Evolutionary conservation across 2,797 vertebrate genomes (phyloP).

Genomic region (Microctenopoma stevenorrisi): DNA sequence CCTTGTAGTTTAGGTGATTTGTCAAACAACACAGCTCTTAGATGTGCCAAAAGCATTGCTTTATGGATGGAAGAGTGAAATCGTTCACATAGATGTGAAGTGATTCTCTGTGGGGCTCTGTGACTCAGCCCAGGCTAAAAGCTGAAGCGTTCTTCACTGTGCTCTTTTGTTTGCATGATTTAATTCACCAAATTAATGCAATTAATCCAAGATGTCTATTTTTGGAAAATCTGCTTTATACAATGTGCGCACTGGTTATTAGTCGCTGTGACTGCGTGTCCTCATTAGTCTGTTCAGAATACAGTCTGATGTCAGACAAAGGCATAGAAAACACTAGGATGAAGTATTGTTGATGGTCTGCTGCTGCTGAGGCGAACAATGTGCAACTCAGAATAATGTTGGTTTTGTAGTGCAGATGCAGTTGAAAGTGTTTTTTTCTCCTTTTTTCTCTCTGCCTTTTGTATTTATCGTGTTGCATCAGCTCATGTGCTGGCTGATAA

Average conservation of each 20-base stretch:
- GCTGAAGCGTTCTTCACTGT: constrained; percentile 47
- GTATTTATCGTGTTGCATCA: background rate
- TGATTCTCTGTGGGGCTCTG: constrained; percentile 40
- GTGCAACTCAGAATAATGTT: background rate
- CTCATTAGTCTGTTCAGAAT: constrained; percentile 55
- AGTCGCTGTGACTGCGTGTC: constrained; percentile 39
- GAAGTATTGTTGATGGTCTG: constrained; percentile 18
- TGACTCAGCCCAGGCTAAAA: constrained; percentile 64
- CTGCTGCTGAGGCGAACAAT: constrained; percentile 17
- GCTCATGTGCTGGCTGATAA: background rate
- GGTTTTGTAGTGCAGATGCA: background rate
- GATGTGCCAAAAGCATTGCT: constrained; percentile 79
- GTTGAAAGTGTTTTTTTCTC: background rate
- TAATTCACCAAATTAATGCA: constrained; percentile 64
- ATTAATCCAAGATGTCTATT: constrained; percentile 67
- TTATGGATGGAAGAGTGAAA: constrained; percentile 47
- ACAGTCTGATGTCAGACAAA: constrained; percentile 44
- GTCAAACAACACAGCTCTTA: constrained; percentile 67
- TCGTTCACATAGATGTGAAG: constrained; percentile 45
- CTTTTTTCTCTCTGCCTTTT: background rate
- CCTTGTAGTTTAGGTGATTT: constrained; percentile 67
- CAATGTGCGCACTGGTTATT: constrained; percentile 48
- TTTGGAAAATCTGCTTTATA: constrained; percentile 60
- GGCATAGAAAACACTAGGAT: constrained; percentile 18
- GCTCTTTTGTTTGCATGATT: constrained; percentile 64